Conservation (phyloP, 30 jellyfish, hydroid and myxozoan species). For the Cassiopea andromeda region DNA sequence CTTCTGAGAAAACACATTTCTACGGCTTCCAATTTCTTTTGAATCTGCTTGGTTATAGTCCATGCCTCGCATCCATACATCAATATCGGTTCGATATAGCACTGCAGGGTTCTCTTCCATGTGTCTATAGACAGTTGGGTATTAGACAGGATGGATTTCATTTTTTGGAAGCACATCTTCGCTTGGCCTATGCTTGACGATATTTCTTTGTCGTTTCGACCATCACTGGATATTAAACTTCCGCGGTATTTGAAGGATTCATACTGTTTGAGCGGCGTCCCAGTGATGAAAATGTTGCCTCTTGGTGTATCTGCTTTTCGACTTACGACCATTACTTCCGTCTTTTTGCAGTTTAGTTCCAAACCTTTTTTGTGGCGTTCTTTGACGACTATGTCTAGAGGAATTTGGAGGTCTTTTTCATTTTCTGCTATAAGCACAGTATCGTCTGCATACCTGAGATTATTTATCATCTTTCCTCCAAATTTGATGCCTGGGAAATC, state of each 20-base stretch:
- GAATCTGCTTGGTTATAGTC: neutral
- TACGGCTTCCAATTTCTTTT: neutral
- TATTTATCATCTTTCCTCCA: neutral
- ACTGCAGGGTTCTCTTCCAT: neutral
- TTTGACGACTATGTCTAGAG: neutral
- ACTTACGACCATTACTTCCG: neutral
- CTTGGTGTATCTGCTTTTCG: neutral
- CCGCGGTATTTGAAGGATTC: neutral
- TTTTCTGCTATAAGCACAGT: neutral
- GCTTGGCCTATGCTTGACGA: neutral
- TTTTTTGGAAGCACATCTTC: neutral
- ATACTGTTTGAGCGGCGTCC: neutral
- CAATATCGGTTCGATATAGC: neutral
- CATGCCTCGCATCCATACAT: neutral
- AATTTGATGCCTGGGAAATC: too few species aligned
- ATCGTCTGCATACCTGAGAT: slow-evolving; percentile 7
- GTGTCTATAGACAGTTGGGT: neutral
- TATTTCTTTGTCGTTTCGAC: neutral
- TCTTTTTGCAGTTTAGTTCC: neutral
- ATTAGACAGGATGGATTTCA: neutral
- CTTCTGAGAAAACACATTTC: neutral
- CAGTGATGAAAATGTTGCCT: neutral
- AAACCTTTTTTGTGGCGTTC: neutral
- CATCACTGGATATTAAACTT: neutral
- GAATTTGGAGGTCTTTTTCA: neutral